Conservation (phyloP, 1,140 invertebrate species). For the Rhyacophila brunnea region DNA sequence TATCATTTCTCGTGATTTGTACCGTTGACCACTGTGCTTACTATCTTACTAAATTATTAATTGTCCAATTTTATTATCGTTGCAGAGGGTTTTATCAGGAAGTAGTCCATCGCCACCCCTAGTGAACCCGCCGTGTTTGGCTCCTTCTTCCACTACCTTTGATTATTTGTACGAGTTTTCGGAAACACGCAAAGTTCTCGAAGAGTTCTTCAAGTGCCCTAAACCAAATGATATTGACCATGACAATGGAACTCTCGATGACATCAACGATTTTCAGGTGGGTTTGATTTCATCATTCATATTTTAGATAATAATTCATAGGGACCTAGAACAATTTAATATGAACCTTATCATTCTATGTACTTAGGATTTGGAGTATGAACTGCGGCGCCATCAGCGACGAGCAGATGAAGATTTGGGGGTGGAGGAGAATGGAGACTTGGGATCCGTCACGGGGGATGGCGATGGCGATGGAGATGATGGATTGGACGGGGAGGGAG, state of each 20-base stretch:
- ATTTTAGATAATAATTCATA: too few relatives aligned
- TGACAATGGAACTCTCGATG: conserved; percentile 42
- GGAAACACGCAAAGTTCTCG: conserved; percentile 84
- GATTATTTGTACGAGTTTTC: conserved; percentile 89
- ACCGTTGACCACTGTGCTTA: too few relatives aligned
- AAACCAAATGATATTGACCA: conserved; percentile 27
- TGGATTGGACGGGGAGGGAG: conserved; percentile 31
- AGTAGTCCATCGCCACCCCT: conserved; percentile 52
- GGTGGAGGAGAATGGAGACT: conserved; percentile 38
- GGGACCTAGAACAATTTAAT: too few relatives aligned
- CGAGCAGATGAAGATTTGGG: conserved; percentile 16
- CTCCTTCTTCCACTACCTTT: conserved; percentile 56
- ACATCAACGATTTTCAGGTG: conserved; percentile 59
- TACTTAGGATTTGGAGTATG: conserved; percentile 75
- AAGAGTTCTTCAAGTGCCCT: conserved; percentile 87
- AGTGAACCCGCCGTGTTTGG: conserved; percentile 46
- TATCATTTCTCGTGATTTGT: too few relatives aligned
- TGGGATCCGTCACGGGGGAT: conserved; percentile 31
- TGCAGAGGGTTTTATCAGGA: conserved; percentile 50
- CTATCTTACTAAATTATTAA: not conserved
- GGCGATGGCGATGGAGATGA: conserved; percentile 15
- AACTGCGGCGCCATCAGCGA: conserved; percentile 64
- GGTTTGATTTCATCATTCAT: too few relatives aligned
- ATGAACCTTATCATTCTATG: too few relatives aligned
- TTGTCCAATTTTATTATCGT: conserved; percentile 24